Percentiles rank a stretch among this genome's conserved stretches.
phyloP scores from a whole-genome alignment of 2,797 vertebrate genomes.

The Anguilla marmorata region DNA sequence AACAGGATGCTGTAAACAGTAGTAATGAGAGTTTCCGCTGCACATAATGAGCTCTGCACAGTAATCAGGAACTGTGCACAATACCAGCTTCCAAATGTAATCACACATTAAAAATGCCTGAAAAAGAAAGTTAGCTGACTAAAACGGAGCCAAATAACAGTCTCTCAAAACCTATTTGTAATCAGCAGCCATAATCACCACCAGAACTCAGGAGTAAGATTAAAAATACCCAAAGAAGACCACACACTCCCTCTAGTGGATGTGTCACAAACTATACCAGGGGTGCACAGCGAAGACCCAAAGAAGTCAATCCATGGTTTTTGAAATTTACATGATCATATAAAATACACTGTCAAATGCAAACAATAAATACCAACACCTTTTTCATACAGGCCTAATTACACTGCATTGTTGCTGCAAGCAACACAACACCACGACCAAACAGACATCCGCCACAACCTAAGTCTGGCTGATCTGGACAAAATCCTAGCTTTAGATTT shows the following conservation, averaged over 20 bases:
- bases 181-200: slow-evolving; percentile 40
- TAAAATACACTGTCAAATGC: too few species aligned
- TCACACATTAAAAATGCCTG: neutral
- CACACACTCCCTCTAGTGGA: slow-evolving; percentile 41
- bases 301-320: too few species aligned
- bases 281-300: neutral
- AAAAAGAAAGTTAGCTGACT: neutral
- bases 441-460: too few species aligned
- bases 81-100: slow-evolving; percentile 33
- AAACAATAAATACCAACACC: too few species aligned
- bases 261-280: slow-evolving; percentile 31
- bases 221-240: slow-evolving; percentile 11
- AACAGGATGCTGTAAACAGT: slow-evolving; percentile 52
- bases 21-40: slow-evolving; percentile 49
- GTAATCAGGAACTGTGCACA: slow-evolving; percentile 39
- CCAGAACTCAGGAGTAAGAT: too few species aligned
- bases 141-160: neutral
- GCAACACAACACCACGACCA: too few species aligned
- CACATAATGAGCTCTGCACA: slow-evolving; percentile 48
- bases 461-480: too few species aligned
- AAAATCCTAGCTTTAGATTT: too few species aligned
- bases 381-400: too few species aligned
- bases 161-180: neutral
- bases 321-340: slow-evolving; percentile 33
- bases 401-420: too few species aligned